Percentiles rank a stretch among this genome's conserved stretches.
These are phyloP conservation scores for Leucozona laternaria DNA, from an alignment of 2,888 invertebrate genomes.

Conservation along the genomic window DNA sequence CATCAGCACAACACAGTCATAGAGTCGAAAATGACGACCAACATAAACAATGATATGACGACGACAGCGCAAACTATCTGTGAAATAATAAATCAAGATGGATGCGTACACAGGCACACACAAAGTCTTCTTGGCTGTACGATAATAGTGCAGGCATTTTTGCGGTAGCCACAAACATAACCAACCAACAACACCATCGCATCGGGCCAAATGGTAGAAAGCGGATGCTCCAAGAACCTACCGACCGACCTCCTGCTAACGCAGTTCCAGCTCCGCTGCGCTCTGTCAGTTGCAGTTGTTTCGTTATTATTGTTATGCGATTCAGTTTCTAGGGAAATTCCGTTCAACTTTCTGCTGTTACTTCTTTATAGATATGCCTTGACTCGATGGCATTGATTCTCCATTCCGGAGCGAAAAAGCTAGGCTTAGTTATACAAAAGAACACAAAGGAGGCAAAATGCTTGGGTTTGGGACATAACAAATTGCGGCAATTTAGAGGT, in stretches of 20 bases:
- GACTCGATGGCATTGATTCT: constrained; percentile 45
- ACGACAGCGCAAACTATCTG: constrained; percentile 38
- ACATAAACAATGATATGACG: neutral
- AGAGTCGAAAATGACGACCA: constrained; percentile 24
- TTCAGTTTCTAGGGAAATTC: constrained; percentile 49
- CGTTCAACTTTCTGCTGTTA: constrained; percentile 41
- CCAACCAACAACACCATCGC: constrained; percentile 6
- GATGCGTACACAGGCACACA: constrained; percentile 37
- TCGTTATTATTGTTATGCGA: constrained; percentile 38
- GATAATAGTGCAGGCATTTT: constrained; percentile 48
- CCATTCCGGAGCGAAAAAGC: constrained; percentile 17
- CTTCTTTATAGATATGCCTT: neutral
- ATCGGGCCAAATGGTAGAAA: constrained; percentile 41
- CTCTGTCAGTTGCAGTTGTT: constrained; percentile 10
- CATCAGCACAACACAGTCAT: constrained; percentile 5
- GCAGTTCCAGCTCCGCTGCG: constrained; percentile 2
- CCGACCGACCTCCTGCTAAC: constrained; percentile 37
- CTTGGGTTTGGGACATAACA: constrained; percentile 34
- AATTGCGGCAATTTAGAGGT: constrained; percentile 37
- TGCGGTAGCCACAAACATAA: constrained; percentile 54
- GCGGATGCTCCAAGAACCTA: constrained; percentile 42
- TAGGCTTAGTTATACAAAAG: neutral
- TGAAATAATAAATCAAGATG: constrained; percentile 65
- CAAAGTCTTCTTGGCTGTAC: constrained; percentile 9
- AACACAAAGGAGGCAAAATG: constrained; percentile 16